Percentiles rank a stretch among this genome's conserved stretches.
Conservation (phyloP, 1,140 invertebrate species). For the Papilio machaon region DNA sequence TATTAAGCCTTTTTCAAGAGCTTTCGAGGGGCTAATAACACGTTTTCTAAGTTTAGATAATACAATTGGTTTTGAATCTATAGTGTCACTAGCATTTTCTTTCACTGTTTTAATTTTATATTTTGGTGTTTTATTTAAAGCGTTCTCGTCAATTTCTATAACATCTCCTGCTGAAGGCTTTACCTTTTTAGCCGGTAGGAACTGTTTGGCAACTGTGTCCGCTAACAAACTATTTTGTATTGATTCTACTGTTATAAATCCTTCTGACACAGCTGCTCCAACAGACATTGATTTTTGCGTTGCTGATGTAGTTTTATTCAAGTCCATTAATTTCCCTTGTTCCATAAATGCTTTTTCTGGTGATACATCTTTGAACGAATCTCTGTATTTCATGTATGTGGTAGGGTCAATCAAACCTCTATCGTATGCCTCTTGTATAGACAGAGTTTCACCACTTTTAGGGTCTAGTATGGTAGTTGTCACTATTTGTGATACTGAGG, state of each 20-base stretch:
- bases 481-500: slow-evolving; percentile 50
- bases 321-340: background rate
- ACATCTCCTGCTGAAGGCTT: slow-evolving; percentile 59
- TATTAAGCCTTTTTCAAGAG: slow-evolving; percentile 87
- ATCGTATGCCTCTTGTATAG: slow-evolving; percentile 55
- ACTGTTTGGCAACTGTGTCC: slow-evolving; percentile 51
- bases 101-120: slow-evolving; percentile 85
- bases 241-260: slow-evolving; percentile 75
- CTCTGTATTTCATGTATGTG: slow-evolving; percentile 52
- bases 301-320: slow-evolving; percentile 19
- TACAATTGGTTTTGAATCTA: slow-evolving; percentile 86
- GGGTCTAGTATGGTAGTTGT: slow-evolving; percentile 55
- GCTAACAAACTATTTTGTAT: slow-evolving; percentile 70
- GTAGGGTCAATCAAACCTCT: slow-evolving; percentile 53
- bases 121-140: slow-evolving; percentile 86
- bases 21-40: slow-evolving; percentile 87
- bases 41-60: slow-evolving; percentile 91
- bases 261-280: slow-evolving; percentile 74
- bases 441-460: slow-evolving; percentile 51
- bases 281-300: slow-evolving; percentile 63
- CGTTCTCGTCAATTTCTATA: slow-evolving; percentile 69
- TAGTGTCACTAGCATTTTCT: slow-evolving; percentile 81
- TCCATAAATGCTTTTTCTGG: slow-evolving; percentile 6
- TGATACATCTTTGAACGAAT: slow-evolving; percentile 36
- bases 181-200: background rate